Evolutionary conservation across 2,888 invertebrate genomes (phyloP).

Genomic region (Horisme vitalbata): DNA sequence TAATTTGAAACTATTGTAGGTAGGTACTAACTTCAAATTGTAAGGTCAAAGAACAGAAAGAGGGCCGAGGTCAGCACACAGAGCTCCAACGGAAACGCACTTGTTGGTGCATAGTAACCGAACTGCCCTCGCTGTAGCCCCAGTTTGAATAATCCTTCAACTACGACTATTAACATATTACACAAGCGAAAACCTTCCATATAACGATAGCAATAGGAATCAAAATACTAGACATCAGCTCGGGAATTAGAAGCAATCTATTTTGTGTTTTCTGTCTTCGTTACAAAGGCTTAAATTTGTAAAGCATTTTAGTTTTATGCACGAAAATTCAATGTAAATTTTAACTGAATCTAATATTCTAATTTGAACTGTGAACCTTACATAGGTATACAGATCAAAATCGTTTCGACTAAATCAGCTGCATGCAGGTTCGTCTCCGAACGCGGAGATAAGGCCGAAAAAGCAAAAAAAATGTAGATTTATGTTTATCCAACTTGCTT

Average conservation of each 20-base stretch:
- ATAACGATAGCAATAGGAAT: not conserved
- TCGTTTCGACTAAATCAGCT: slow-evolving; percentile 30
- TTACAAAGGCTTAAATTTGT: slow-evolving; percentile 29
- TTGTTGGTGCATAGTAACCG: slow-evolving; percentile 54
- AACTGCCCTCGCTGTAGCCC: slow-evolving; percentile 44
- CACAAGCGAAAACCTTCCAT: slow-evolving; percentile 9
- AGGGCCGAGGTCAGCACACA: slow-evolving; percentile 8
- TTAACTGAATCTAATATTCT: slow-evolving; percentile 21
- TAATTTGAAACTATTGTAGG: too few relatives aligned
- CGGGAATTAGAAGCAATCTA: not conserved
- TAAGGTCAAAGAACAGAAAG: slow-evolving; percentile 8
- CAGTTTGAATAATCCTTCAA: slow-evolving; percentile 36
- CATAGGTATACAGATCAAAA: slow-evolving; percentile 14
- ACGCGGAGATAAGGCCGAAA: slow-evolving; percentile 36
- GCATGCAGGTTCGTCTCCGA: slow-evolving; percentile 42
- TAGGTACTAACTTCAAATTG: slow-evolving; percentile 1
- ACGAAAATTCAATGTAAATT: slow-evolving; percentile 42
- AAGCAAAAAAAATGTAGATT: slow-evolving; percentile 57
- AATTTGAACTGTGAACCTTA: not conserved
- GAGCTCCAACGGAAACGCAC: slow-evolving; percentile 10
- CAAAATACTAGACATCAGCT: not conserved
- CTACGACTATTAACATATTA: slow-evolving; percentile 6
- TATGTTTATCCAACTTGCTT: slow-evolving; percentile 58
- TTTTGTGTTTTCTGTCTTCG: not conserved
- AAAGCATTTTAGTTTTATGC: slow-evolving; percentile 9